Evolutionary conservation across 2,888 invertebrate genomes (phyloP).

Genomic region (Automeris io): DNA sequence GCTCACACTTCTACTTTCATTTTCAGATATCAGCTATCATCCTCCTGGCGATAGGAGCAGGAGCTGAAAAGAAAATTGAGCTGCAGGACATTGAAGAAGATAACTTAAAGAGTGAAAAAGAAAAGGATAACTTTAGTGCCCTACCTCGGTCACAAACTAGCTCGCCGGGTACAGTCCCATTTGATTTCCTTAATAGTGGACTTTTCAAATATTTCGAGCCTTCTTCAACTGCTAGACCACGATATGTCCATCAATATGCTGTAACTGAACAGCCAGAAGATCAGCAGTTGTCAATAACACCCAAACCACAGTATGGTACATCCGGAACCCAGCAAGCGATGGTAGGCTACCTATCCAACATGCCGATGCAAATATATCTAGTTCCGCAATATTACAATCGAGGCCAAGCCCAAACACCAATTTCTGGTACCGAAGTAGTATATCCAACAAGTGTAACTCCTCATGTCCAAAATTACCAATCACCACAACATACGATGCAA

Average conservation of each 20-base stretch:
- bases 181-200: constrained; percentile 54
- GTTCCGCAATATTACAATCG: constrained; percentile 63
- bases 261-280: constrained; percentile 60
- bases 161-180: constrained; percentile 27
- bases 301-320: constrained; percentile 33
- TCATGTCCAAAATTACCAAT: constrained; percentile 31
- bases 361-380: constrained; percentile 68
- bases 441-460: constrained; percentile 29
- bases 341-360: constrained; percentile 62
- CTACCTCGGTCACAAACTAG: constrained; percentile 31
- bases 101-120: constrained; percentile 78
- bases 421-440: constrained; percentile 30
- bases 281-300: constrained; percentile 16
- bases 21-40: constrained; percentile 61
- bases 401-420: constrained; percentile 29
- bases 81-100: constrained; percentile 86
- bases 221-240: constrained; percentile 34
- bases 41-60: constrained; percentile 44
- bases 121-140: constrained; percentile 41
- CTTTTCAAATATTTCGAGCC: constrained; percentile 47
- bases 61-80: constrained; percentile 79
- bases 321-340: constrained; percentile 45
- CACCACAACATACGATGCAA: constrained; percentile 40
- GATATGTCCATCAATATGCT: constrained; percentile 61
- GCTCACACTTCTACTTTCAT: constrained; percentile 49